Evolutionary conservation across 1,140 invertebrate genomes (phyloP), one percentile per base, ranked within the genome.

Genomic region (Liolophura sinensis): DNA sequence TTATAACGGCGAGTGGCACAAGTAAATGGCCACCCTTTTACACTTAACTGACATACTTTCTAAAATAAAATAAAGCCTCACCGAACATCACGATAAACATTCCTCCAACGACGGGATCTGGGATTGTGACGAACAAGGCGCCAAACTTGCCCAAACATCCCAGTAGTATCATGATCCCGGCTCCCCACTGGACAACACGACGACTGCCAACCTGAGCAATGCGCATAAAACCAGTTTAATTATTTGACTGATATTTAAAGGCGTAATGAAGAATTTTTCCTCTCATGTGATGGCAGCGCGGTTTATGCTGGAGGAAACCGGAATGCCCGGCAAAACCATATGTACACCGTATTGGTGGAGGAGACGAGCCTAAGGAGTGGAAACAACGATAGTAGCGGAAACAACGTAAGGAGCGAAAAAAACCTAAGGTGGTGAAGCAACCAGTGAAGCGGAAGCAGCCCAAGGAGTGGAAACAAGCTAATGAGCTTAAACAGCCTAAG

Each of bases 11-110:
- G 14, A 51, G n/a, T 51, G 49, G 14, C 14, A 15, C n/a, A 14
- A 51, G 49, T 51, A 14, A 51, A 51, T 14, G 49, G 49, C 49
- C 14, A 14, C 14, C 49, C 14, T 51, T 15, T 51, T 15, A n/a
- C 49, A n/a, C 49, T 14, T 15, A 51, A 51, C 3, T 54, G 24
- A 54, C 7, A 5, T 7, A 20, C 7, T 54, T 24, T 24, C n/a
- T 12, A 54, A 24, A 4, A 54, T 20, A n/a, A 20, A 54, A 20
- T 12, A 62, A n/a, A 20, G 67, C 64, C 50, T 70, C 61, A 76
- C 77, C 92, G 80, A 95, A 95, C 89, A 94, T 92, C 7, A 94
- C 88, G 72, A 92, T 92, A 83, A 95, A 95, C 64, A 94, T 89
- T 1, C 93, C 93, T 0, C 93, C 93, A 4, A 95, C 88, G 31